Evolutionary conservation across 2,113 vertebrate species (phyloP).

Genomic region (Lynx canadensis): DNA sequence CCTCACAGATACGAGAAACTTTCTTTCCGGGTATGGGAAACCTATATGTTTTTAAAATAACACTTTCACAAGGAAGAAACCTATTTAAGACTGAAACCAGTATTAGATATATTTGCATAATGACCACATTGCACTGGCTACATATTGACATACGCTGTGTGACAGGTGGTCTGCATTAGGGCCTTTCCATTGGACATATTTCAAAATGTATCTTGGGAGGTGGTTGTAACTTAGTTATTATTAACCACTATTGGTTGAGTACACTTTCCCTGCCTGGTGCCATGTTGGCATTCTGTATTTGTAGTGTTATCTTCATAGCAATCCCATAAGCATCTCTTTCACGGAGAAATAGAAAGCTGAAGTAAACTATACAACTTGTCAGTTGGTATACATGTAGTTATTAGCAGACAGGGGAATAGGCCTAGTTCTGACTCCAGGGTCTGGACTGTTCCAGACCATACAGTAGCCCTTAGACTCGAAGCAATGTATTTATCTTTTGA

Average conservation of each 20-base stretch:
- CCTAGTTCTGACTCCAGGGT: not conserved
- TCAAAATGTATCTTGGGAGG: not conserved
- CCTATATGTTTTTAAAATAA: not conserved
- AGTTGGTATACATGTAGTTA: not conserved
- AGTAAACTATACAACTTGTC: not conserved
- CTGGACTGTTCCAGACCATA: fast-evolving
- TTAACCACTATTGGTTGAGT: not conserved
- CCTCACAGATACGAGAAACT: not conserved
- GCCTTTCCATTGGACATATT: not conserved
- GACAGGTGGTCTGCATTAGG: not conserved
- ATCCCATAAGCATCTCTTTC: not conserved
- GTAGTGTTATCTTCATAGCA: not conserved
- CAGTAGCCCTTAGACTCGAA: not conserved
- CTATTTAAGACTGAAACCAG: not conserved
- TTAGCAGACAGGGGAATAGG: not conserved
- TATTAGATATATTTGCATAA: not conserved
- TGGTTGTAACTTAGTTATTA: not conserved
- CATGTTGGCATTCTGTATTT: not conserved
- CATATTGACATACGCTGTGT: not conserved
- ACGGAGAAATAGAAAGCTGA: not conserved
- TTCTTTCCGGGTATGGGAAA: not conserved
- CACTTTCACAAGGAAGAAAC: not conserved
- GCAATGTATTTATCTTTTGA: not conserved
- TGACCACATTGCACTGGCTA: not conserved
- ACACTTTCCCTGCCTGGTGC: not conserved